Conservation (phyloP, 1,140 invertebrate genomes). For the Eumaeus atala region DNA sequence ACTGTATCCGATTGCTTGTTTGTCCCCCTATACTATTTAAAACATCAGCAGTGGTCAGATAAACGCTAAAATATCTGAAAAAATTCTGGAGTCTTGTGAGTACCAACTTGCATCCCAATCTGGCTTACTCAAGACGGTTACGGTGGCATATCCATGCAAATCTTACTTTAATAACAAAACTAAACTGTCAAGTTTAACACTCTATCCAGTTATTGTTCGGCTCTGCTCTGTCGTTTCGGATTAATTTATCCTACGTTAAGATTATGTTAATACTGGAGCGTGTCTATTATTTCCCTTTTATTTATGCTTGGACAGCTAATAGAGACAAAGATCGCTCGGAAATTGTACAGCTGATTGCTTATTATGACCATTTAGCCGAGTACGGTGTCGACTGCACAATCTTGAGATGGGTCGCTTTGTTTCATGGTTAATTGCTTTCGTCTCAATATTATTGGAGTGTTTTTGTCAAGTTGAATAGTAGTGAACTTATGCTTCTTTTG, state of each 20-base stretch:
- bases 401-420: slow-evolving; percentile 16
- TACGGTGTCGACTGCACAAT: slow-evolving; percentile 15
- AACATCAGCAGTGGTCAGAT: no score
- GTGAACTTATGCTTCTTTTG: no score
- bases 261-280: slow-evolving; percentile 41
- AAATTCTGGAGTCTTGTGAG: no score
- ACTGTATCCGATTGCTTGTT: no score
- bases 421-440: slow-evolving; percentile 13
- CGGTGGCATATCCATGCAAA: slow-evolving; percentile 24
- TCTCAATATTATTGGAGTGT: not conserved
- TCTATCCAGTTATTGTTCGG: slow-evolving; percentile 39
- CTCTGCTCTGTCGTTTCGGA: slow-evolving; percentile 26
- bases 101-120: no score
- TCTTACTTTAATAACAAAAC: slow-evolving; percentile 23
- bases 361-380: slow-evolving; percentile 32
- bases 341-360: slow-evolving; percentile 54
- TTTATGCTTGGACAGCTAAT: slow-evolving; percentile 44
- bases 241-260: slow-evolving; percentile 42
- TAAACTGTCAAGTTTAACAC: slow-evolving; percentile 37
- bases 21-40: no score
- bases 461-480: no score
- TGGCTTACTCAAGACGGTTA: no score
- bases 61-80: no score
- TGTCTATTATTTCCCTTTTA: slow-evolving; percentile 35
- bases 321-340: slow-evolving; percentile 33